Evolutionary conservation across 1,140 invertebrate genomes (phyloP), one percentile per base, ranked within the genome.

Genomic region (Pachyrhynchus sulphureomaculatus): DNA sequence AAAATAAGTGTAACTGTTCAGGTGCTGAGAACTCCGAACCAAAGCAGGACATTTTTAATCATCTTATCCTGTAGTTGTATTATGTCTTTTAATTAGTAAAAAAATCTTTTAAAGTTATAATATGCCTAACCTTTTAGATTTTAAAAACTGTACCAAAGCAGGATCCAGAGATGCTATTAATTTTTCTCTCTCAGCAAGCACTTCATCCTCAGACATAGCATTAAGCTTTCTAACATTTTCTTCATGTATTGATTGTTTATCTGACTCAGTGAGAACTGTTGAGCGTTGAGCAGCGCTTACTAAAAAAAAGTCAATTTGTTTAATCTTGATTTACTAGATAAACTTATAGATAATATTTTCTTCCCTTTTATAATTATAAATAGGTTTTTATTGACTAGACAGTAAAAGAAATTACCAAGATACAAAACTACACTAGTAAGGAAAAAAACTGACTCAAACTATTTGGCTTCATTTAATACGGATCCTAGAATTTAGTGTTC

Each of bases 171-270:
- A 82, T 17, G 82, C 74, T 2, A 93, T 68, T 26, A 87, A 66
- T 71, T 88, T 86, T 60, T 85, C 73, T 69, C 86, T 83, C 76
- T 93, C 91, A 47, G 82, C 77, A 15, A 89, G 67, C 64, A 95
- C 93, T 70, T 96, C 88, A 56, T 86, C 80, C 59, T 84, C 72
- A 1, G 81, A 83, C 89, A 95, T 91, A 17, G 34, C 6, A 13
- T 56, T 29, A 15, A 62, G 13, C 15, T 29, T 56, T 15, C 84
- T 73, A 0, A 88, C 17, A 77, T 95, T 95, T 76, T 90, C 86
- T 62, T 81, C 71, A 67, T 94, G 89, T 67, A 94, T 90, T 60
- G 81, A 77, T 44, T 81, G 73, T 20, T 82, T 79, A 65, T 84
- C 82, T 12, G 72, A 52, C 18, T 81, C 81, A 36, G 75, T 72